Evolutionary conservation across 2,797 vertebrate species (phyloP).

Genomic region (Cirrhinus molitorella): DNA sequence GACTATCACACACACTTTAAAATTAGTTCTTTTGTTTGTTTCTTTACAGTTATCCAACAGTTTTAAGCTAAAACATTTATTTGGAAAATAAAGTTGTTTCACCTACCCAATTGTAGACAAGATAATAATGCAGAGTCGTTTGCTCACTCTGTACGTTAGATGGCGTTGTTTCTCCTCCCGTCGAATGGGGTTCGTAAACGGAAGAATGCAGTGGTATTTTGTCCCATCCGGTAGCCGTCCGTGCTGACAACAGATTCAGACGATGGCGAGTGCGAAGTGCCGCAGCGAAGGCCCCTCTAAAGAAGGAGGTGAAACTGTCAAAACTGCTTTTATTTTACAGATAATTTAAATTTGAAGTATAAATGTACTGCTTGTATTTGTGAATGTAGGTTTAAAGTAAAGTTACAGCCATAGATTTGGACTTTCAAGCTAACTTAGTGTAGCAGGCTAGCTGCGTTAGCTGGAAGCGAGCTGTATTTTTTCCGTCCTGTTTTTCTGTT

Average conservation of each 20-base stretch:
- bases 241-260: constrained; percentile 6
- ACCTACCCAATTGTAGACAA: neutral
- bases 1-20: too few species aligned
- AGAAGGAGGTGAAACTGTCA: constrained; percentile 59
- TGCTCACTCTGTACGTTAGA: neutral
- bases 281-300: constrained; percentile 40
- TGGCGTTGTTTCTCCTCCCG: neutral
- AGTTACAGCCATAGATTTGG: neutral
- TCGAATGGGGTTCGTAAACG: too few species aligned
- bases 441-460: constrained; percentile 31
- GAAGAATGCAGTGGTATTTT: neutral
- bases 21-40: too few species aligned
- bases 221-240: constrained; percentile 43
- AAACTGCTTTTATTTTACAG: constrained; percentile 16
- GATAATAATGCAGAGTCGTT: neutral
- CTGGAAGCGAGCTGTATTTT: neutral
- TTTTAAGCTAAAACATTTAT: too few species aligned
- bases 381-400: neutral
- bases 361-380: neutral
- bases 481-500: neutral
- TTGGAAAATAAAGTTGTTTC: too few species aligned
- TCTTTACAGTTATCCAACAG: too few species aligned
- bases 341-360: neutral
- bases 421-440: neutral
- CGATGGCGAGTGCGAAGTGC: constrained; percentile 55